Percentiles rank a stretch among this genome's conserved stretches.
These are phyloP conservation scores for Dryoscopus gambensis DNA, from an alignment of 2,113 vertebrate species.

Conservation along the genomic window DNA sequence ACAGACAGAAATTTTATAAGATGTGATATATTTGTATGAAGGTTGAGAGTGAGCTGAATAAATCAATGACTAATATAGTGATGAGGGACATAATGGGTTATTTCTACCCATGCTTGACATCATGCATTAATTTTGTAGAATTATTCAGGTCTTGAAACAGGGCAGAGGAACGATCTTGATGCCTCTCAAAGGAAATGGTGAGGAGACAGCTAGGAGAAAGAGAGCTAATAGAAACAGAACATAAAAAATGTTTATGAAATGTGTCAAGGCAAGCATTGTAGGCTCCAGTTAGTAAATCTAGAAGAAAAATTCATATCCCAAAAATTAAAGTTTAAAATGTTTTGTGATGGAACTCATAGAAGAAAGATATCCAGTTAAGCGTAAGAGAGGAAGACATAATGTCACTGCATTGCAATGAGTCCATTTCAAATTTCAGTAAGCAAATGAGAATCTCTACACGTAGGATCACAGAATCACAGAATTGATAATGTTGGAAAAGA, in stretches of 20 bases:
- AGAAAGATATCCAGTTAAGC: neutral
- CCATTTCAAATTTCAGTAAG: neutral
- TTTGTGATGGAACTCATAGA: neutral
- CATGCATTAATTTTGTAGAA: constrained; percentile 24
- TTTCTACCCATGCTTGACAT: constrained; percentile 34
- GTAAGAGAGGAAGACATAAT: neutral
- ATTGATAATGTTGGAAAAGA: neutral
- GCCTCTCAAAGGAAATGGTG: constrained; percentile 27
- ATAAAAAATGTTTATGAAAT: neutral
- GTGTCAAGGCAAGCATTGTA: neutral
- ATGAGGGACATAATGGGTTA: constrained; percentile 11
- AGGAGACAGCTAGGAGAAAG: constrained; percentile 3
- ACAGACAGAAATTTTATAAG: neutral
- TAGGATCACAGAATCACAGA: neutral
- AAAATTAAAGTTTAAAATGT: neutral
- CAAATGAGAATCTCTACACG: neutral
- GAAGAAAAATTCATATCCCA: neutral
- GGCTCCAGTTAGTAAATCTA: neutral
- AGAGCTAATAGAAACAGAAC: constrained; percentile 6
- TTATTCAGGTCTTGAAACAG: constrained; percentile 28
- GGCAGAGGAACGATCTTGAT: neutral
- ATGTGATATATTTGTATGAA: neutral
- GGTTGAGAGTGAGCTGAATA: neutral
- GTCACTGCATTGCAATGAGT: neutral
- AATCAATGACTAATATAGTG: constrained; percentile 5